Conservation (phyloP, 2,113 vertebrate genomes). For the Daphoenositta chrysoptera region DNA sequence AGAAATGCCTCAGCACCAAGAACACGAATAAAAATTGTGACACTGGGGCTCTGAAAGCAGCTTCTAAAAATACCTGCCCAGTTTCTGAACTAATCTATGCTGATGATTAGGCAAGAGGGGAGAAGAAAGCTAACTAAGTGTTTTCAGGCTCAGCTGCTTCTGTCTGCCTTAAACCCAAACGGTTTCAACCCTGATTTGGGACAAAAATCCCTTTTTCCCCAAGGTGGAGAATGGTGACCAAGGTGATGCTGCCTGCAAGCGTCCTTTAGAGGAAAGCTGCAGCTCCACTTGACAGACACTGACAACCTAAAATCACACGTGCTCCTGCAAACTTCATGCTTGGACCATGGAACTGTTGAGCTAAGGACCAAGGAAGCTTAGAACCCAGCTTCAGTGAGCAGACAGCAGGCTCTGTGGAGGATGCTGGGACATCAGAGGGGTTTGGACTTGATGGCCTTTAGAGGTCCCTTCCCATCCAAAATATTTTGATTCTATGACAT, state of each 20-base stretch:
- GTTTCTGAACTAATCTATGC: background rate
- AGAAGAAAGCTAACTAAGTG: background rate
- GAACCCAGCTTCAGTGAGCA: fast-evolving
- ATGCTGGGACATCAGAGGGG: background rate
- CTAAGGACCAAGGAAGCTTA: fast-evolving
- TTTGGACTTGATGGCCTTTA: background rate
- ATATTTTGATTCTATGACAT: background rate
- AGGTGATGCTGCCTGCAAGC: background rate
- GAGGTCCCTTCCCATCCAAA: background rate
- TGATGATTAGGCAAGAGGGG: background rate
- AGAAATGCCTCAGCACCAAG: background rate
- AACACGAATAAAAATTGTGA: background rate
- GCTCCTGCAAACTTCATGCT: background rate
- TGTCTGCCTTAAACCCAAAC: background rate
- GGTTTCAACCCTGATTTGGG: background rate
- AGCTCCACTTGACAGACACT: background rate
- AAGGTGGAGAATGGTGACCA: fast-evolving
- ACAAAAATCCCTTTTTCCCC: background rate
- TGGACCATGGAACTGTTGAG: fast-evolving
- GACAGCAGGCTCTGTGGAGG: fast-evolving
- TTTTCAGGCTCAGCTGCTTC: background rate
- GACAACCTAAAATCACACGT: background rate
- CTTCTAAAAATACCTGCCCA: background rate
- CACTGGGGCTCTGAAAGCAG: background rate
- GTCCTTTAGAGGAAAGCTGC: background rate